Base-by-base conservation (phyloP, 2,113 vertebrate species). In the Spilogale gracilis region DNA sequence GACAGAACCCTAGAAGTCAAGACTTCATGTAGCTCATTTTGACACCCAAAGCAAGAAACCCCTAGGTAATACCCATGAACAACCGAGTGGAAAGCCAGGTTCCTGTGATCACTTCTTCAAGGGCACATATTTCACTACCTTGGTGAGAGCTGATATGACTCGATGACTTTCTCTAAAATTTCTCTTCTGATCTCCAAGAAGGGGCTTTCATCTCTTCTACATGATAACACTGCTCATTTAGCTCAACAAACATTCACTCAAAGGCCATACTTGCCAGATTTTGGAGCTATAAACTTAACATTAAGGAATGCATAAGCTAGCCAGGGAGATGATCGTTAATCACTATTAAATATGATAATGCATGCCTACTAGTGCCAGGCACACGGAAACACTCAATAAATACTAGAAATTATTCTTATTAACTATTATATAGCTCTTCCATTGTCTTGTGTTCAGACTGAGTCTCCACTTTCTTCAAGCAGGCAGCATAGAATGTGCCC, bases 291-390 rank as follows among this genome's bases (percentile, higher is more conserved):
- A 52, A 90, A 89, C 18, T 25, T 91, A 38, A 89, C 30, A 86
- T 17, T 89, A 23, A 71, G 85, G 78, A 84, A 73, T 8, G 81
- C 6, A 69, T 71, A 83, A 10, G 45, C 48, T 78, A 96, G 5
- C 80, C 67, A 80, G 60, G 43, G 45, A 96, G 32, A 86, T 78
- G 48, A 54, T n/a, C 54, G 45, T 86, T 92, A 85, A 74, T 91
- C 69, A 60, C n/a, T 61, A 60, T 82, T 74, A 86, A 94, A 86
- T 90, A 86, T 23, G 13, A 90, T 43, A 88, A 90, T 17, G 58
- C 13, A 52, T 65, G 63, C 52, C 60, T 87, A 38, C 43, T 20
- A 89, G 85, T 92, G 43, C 13, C 58, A 92, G 82, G 18, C n/a
- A 76, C 18, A 74, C 20, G 17, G 67, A 80, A 83, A 83, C 11